A percentile compares a stretch with the other conserved stretches of the same genome.
Evolutionary conservation across 2,888 invertebrate species (phyloP).

Genomic region (Zeuzera pyrina): DNA sequence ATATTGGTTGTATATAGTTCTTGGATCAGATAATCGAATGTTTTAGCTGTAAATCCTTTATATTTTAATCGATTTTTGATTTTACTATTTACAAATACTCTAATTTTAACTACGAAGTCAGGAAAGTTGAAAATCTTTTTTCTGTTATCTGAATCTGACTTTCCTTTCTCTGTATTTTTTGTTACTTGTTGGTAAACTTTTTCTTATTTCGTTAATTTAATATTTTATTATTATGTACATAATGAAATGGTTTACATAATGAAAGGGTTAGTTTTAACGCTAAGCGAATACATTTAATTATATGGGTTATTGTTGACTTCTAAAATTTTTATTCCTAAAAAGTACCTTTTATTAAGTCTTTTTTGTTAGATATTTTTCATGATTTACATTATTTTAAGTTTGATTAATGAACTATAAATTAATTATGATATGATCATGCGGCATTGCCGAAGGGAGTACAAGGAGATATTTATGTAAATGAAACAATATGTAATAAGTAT

Average conservation of each 20-base stretch:
- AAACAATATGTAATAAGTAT: conserved; percentile 44
- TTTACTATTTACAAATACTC: background rate
- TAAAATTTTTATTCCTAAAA: conserved; percentile 67
- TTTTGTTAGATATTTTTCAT: conserved; percentile 47
- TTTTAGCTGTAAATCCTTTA: background rate
- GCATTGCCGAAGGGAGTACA: conserved; percentile 43
- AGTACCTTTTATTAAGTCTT: conserved; percentile 50
- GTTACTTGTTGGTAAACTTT: conserved; percentile 17
- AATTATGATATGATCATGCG: conserved; percentile 32
- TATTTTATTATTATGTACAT: conserved; percentile 15
- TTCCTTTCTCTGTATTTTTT: too few species aligned
- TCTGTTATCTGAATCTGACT: background rate
- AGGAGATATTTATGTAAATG: conserved; percentile 44
- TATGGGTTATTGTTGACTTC: conserved; percentile 56
- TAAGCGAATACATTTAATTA: conserved; percentile 41
- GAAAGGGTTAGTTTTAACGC: conserved; percentile 40
- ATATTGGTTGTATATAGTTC: conserved; percentile 69
- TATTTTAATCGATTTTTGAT: background rate
- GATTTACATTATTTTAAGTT: conserved; percentile 38
- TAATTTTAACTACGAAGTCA: conserved; percentile 1
- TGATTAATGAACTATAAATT: conserved; percentile 28
- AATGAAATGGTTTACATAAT: conserved; percentile 17
- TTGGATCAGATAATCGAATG: conserved; percentile 22
- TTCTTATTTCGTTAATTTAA: conserved; percentile 23
- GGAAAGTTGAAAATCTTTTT: background rate